A percentile compares a stretch with the other conserved stretches of the same genome.
Evolutionary conservation across 2,888 invertebrate species (phyloP).

Genomic region (Tenthredo notha): DNA sequence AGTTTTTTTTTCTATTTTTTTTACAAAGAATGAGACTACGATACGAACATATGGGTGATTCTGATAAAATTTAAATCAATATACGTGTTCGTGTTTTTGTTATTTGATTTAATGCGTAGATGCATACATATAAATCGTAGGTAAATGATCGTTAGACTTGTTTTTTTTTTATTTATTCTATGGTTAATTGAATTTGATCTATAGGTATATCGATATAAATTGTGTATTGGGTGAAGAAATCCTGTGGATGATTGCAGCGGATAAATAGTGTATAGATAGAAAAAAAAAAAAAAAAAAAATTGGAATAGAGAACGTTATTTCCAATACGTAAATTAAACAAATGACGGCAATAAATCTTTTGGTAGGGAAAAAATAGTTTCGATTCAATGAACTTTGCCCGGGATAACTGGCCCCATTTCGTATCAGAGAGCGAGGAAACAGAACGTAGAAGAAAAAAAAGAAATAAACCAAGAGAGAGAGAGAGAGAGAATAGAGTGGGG

Average conservation of each 20-base stretch:
- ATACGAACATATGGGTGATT: neutral
- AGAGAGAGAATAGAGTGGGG: neutral
- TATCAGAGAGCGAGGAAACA: conserved; percentile 38
- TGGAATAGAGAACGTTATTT: neutral
- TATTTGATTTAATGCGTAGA: neutral
- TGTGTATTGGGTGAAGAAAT: neutral
- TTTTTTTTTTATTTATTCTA: neutral
- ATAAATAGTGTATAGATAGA: conserved; percentile 10
- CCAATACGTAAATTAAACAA: conserved; percentile 33
- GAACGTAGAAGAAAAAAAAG: conserved; percentile 39
- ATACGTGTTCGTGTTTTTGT: neutral
- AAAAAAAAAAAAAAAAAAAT: conserved; percentile 31
- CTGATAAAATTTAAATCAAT: neutral
- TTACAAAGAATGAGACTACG: neutral
- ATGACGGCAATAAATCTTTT: conserved; percentile 31
- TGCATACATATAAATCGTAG: neutral
- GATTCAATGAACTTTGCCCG: conserved; percentile 42
- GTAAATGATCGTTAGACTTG: neutral
- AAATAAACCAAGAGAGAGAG: conserved; percentile 22
- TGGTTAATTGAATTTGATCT: conserved; percentile 11
- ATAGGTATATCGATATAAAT: neutral
- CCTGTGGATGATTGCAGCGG: neutral
- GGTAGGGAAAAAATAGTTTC: conserved; percentile 30
- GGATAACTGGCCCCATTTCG: conserved; percentile 54
- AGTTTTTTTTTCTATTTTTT: neutral